phyloP scores from a whole-genome alignment of 2,888 invertebrate genomes.

The Alentia gelatinosa region DNA sequence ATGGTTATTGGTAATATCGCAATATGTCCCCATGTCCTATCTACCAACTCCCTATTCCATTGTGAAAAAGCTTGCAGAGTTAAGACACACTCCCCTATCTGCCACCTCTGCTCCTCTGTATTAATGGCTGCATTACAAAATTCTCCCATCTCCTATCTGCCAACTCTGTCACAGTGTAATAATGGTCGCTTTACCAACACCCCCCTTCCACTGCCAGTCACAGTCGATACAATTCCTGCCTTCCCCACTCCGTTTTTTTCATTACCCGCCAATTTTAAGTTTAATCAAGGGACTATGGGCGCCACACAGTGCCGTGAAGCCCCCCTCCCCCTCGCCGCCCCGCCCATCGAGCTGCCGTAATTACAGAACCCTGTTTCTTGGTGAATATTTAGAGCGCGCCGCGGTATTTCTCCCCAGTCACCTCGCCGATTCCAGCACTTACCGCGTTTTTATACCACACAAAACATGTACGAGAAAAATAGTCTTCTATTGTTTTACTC shows the following conservation, averaged over 20 bases:
- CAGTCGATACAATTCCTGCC: neutral
- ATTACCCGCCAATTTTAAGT: constrained; percentile 47
- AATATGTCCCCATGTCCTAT: too few relatives aligned
- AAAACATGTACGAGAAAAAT: constrained; percentile 21
- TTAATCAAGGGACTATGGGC: constrained; percentile 45
- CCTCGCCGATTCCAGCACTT: neutral
- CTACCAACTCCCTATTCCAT: too few relatives aligned
- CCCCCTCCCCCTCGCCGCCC: neutral
- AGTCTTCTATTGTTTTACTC: constrained; percentile 15
- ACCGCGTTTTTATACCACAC: neutral
- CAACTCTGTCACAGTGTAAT: neutral
- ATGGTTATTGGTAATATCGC: too few relatives aligned
- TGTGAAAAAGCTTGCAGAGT: too few relatives aligned
- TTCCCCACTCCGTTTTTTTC: constrained; percentile 9
- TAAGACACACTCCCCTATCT: too few relatives aligned
- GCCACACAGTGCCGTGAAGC: neutral
- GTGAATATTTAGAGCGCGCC: constrained; percentile 4
- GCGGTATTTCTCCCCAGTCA: neutral
- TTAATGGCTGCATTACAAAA: too few relatives aligned
- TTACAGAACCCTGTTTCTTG: constrained; percentile 31
- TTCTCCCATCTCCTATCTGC: neutral
- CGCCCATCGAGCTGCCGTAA: neutral
- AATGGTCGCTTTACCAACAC: neutral
- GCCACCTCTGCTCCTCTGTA: too few relatives aligned
- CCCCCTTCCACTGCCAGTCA: neutral